Conservation (phyloP, 2,113 vertebrate genomes). For the Henicopernis longicauda region DNA sequence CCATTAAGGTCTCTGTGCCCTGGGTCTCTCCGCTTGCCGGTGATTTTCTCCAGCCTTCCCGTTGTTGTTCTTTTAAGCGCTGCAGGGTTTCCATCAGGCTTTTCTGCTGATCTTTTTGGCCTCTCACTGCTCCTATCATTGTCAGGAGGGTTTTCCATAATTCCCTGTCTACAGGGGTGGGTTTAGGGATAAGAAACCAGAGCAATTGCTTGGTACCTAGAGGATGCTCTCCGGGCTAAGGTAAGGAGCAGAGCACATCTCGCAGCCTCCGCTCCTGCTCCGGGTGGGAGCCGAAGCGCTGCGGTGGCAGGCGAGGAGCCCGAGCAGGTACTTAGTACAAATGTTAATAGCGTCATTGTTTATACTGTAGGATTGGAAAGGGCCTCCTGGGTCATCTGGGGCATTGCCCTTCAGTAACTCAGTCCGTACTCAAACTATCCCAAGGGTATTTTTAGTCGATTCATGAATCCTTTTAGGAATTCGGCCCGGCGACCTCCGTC, state of each 20-base stretch:
- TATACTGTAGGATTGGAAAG: slow-evolving; percentile 57
- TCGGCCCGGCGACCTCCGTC: slow-evolving; percentile 15
- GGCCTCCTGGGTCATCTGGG: slow-evolving; percentile 63
- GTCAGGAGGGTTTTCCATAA: background rate
- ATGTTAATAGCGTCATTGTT: slow-evolving; percentile 61
- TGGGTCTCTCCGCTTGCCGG: background rate
- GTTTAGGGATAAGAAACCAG: background rate
- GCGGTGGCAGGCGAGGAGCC: background rate
- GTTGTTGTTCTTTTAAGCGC: background rate
- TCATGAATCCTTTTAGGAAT: slow-evolving; percentile 59
- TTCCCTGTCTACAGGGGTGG: background rate
- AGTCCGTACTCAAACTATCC: slow-evolving; percentile 51
- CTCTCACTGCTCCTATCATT: background rate
- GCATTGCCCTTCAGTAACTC: slow-evolving; percentile 64
- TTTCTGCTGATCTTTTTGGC: background rate
- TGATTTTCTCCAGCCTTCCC: background rate
- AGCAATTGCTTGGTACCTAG: background rate
- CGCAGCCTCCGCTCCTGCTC: background rate
- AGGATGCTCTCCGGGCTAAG: background rate
- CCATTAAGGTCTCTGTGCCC: background rate
- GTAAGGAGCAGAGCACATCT: background rate
- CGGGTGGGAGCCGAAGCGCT: fast-evolving
- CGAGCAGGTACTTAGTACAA: slow-evolving; percentile 38
- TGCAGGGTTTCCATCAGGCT: background rate
- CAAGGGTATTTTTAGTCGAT: slow-evolving; percentile 57